phyloP scores from a whole-genome alignment of 2,797 vertebrate species.

The Botia kubotai region DNA sequence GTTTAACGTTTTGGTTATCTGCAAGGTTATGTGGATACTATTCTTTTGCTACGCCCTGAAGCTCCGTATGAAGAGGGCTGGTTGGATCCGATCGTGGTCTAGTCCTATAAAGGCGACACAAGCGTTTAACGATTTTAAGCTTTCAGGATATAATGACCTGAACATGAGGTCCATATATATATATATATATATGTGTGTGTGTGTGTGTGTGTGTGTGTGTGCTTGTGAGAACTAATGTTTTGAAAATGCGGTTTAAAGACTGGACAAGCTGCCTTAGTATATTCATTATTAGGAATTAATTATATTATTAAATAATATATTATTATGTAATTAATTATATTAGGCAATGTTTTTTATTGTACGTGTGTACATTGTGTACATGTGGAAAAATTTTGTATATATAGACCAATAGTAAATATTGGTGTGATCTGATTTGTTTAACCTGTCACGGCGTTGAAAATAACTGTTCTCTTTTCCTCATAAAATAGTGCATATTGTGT shows the following conservation, averaged over 20 bases:
- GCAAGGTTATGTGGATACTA: neutral
- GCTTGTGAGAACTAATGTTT: no score
- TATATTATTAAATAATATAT: neutral
- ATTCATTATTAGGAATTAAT: no score
- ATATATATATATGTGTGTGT: no score
- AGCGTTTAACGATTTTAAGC: neutral
- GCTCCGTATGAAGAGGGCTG: neutral
- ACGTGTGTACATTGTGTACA: neutral
- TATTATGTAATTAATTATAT: no score
- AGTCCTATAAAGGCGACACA: neutral
- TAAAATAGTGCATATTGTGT: neutral
- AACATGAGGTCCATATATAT: no score
- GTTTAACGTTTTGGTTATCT: constrained; percentile 9
- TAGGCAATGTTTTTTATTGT: neutral
- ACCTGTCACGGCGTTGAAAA: neutral
- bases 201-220: no score
- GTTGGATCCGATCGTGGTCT: neutral
- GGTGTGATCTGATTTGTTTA: neutral
- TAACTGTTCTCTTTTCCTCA: neutral
- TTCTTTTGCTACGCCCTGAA: no score
- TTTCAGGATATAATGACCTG: neutral
- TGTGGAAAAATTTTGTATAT: neutral
- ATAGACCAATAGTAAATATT: neutral
- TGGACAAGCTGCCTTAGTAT: no score
- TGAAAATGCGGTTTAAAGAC: neutral